Evolutionary conservation across 2,797 vertebrate species (phyloP).

Genomic region (Notolabrus celidotus): DNA sequence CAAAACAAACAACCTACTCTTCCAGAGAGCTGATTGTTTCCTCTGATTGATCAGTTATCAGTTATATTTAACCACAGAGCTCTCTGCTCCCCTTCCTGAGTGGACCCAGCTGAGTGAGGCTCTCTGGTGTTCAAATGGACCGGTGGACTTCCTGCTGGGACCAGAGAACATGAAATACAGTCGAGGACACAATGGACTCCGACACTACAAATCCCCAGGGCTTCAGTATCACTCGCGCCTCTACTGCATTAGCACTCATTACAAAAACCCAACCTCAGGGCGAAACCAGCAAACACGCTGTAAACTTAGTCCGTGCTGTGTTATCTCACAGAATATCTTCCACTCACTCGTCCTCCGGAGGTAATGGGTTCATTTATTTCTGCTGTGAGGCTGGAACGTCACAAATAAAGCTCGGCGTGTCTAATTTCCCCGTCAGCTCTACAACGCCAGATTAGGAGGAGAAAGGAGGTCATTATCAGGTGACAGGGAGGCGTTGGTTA

Average conservation of each 20-base stretch:
- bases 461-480: constrained; percentile 91
- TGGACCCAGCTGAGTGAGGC: constrained; percentile 64
- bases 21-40: too few relatives aligned
- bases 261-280: constrained; percentile 73
- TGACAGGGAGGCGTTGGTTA: constrained; percentile 89
- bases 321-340: constrained; percentile 46
- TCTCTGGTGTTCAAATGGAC: constrained; percentile 75
- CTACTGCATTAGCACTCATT: constrained; percentile 72
- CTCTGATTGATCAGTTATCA: too few relatives aligned
- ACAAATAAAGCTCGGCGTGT: constrained; percentile 60
- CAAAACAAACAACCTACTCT: too few relatives aligned
- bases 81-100: constrained; percentile 33
- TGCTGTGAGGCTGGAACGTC: constrained; percentile 18
- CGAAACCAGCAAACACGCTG: constrained; percentile 59
- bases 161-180: constrained; percentile 77
- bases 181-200: constrained; percentile 73
- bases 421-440: constrained; percentile 84
- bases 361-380: constrained; percentile 55
- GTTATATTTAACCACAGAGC: constrained; percentile 26
- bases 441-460: constrained; percentile 87
- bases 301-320: constrained; percentile 55
- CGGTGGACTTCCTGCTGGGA: constrained; percentile 76
- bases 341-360: constrained; percentile 43
- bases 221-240: constrained; percentile 69
- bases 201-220: constrained; percentile 79